Base-by-base conservation (phyloP, 2,113 vertebrate species). In the Trochalopteron elliotii region DNA sequence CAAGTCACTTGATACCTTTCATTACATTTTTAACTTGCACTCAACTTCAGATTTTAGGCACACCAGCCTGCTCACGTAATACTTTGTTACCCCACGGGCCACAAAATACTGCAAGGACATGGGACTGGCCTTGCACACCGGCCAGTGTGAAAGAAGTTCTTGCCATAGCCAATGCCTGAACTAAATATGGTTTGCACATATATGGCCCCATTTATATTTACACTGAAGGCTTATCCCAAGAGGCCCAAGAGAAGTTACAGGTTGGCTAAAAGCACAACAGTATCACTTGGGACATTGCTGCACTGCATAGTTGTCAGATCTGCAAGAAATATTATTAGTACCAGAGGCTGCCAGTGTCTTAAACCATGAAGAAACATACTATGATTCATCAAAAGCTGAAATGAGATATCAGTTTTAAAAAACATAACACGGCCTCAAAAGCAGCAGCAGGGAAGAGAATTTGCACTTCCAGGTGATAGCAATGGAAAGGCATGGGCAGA, bases 171-270 rank as follows among this genome's bases (percentile, higher is more conserved):
- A 75, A 23, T 20, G 27, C 17, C 21, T 30, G 65, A 30, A 64
- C 8, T 7, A 69, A 74, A 42, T 5, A 47, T 0, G 14, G 37
- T 27, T 79, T 59, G 49, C 14, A 19, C 14, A 19, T 0, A 0
- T 13, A 11, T 3, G 11, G 23, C 17, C 12, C 5, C 4, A 12
- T 55, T 49, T 27, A 21, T 3, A 31, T 21, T 13, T 15, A 27
- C 16, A 7, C 7, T 69, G 27, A 9, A 4, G 6, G 4, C 47
- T 85, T 28, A 40, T 15, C 10, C 15, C 22, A 64, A 1, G 2
- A 50, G 28, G 33, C 8, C 10, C 24, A 45, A 65, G 47, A 45
- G 7, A 44, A 50, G 22, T 10, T 33, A 33, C 7, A 27, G 28
- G 45, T 20, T 8, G 8, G 23, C 64, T 49, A 65, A 76, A 70